These are phyloP conservation scores for Hippolais icterina DNA, from an alignment of 2,113 vertebrate genomes.

Conservation along the genomic window DNA sequence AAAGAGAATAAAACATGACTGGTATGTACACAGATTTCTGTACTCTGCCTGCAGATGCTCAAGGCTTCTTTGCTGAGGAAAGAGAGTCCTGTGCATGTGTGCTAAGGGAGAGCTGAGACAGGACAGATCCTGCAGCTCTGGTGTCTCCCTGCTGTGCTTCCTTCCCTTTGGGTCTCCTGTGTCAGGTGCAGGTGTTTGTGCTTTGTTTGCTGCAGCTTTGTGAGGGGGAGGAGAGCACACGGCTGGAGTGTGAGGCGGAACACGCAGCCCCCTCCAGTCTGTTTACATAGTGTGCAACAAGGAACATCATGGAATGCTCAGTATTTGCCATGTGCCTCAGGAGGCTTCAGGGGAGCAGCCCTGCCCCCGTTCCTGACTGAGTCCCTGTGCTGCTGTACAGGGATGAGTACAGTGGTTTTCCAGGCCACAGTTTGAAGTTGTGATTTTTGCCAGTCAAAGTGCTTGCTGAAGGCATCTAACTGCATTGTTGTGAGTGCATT, in stretches of 20 bases:
- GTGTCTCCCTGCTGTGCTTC: background rate
- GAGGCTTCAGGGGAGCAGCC: background rate
- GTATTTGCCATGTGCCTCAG: rapidly evolving
- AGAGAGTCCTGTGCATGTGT: background rate
- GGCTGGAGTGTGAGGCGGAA: background rate
- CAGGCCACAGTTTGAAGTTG: background rate
- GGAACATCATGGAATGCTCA: background rate
- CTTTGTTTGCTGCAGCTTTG: background rate
- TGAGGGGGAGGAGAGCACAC: background rate
- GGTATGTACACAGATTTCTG: background rate
- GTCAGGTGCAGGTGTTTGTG: background rate
- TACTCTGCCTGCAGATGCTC: background rate
- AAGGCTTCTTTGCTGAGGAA: background rate
- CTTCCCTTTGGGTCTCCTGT: background rate
- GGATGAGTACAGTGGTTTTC: background rate
- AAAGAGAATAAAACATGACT: background rate
- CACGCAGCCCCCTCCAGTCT: background rate
- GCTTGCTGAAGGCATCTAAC: background rate
- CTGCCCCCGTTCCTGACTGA: rapidly evolving
- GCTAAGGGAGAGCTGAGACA: background rate
- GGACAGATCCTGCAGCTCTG: background rate
- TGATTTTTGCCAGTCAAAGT: background rate
- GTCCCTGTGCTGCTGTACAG: too few relatives aligned
- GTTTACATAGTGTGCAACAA: background rate
- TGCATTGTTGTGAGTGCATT: rapidly evolving